Base-by-base conservation (phyloP, 1,140 invertebrate genomes). In the Lordiphosa collinella region DNA sequence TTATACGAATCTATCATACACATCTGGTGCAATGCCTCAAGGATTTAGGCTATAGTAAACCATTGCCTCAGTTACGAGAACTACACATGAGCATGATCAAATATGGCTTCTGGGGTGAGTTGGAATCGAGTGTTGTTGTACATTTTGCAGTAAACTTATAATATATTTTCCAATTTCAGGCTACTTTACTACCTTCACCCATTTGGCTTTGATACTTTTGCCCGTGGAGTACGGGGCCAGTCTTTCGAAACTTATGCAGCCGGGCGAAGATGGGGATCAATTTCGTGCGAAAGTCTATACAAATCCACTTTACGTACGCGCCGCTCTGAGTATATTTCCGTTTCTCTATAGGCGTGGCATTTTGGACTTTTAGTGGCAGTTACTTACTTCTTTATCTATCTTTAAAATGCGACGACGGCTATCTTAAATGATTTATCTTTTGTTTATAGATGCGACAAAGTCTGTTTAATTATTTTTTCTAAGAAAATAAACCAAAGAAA, bases 1-100 rank as follows among this genome's bases (percentile, higher is more conserved):
- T 88, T 31, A 38, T 88, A 4, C 43, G 86, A 47, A 70, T 84
- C 31, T 88, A 88, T 44, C 86, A 88, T 35, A 71, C 56, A 1
- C 78, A 86, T 44, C 53, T 88, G 8, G 47, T 86, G 5, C 69
- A 66, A 3, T 76, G 76, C 35, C 53, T 88, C 0, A 84, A 74
- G 29, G 35, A 68, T 4, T 56, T 88, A 0, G 64, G 69, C 9
- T 88, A 86, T 36, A n/a, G 12, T 13, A 86, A 86, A 35, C 53
- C 73, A n/a, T 18, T 80, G 48, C 86, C 86, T 0, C 16, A 70
- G 16, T 43, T 88, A 3, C 57, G 47, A 16, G 74, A 88, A 2
- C 59, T 88, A 1, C 86, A 88, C 36, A 86, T 86, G 48, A 73
- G 65, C 37, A 87, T 88, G 86, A 52, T 88, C 11, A 84, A 72